A percentile compares a stretch with the other conserved stretches of the same genome.
Evolutionary conservation across 2,113 vertebrate genomes (phyloP).

Genomic region (Ramphastos sulfuratus): DNA sequence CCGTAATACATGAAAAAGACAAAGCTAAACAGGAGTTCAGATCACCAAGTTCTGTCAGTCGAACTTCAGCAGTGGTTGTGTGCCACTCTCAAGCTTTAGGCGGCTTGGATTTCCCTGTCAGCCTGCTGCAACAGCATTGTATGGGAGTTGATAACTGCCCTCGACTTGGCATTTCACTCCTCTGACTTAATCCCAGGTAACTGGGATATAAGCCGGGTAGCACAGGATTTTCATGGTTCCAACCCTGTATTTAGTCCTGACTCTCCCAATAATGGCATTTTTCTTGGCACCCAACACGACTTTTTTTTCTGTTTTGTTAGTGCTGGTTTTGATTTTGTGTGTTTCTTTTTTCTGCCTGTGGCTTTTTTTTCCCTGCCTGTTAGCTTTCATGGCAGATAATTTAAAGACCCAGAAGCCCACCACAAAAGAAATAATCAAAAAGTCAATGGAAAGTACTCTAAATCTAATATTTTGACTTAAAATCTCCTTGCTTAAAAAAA

Average conservation of each 20-base stretch:
- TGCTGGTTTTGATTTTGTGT: no score
- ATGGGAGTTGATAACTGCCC: rapidly evolving
- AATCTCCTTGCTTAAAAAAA: background rate
- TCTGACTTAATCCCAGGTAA: background rate
- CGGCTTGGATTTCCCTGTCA: rapidly evolving
- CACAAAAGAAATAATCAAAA: background rate
- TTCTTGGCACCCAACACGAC: background rate
- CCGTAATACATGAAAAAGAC: background rate
- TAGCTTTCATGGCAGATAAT: background rate
- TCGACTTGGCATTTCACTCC: rapidly evolving
- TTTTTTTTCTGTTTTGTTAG: no score
- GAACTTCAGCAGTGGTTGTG: background rate
- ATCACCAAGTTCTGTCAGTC: background rate
- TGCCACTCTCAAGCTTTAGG: background rate
- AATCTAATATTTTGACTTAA: background rate
- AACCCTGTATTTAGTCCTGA: background rate
- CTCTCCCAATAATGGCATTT: background rate
- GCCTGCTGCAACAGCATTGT: background rate
- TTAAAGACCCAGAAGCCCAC: background rate
- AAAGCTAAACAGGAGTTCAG: background rate
- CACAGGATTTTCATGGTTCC: background rate
- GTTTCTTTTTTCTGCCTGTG: no score
- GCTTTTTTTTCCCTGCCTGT: background rate
- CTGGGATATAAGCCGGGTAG: background rate
- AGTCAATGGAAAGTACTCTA: background rate